These are phyloP conservation scores for Listrodromus nycthemerus DNA, from an alignment of 2,888 invertebrate species.

Conservation along the genomic window DNA sequence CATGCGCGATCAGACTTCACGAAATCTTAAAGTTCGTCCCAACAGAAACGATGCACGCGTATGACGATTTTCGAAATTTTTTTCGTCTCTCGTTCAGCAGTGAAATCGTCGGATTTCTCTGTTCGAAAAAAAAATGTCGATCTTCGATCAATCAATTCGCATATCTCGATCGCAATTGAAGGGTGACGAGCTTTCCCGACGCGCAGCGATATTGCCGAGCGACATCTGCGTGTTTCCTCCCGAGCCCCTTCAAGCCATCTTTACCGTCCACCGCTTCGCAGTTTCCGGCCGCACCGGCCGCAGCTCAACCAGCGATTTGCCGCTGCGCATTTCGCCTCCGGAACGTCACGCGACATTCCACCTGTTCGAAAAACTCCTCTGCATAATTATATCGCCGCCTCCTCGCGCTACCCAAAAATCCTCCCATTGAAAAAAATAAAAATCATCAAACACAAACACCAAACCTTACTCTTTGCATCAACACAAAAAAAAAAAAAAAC, in stretches of 20 bases:
- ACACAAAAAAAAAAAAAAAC: neutral
- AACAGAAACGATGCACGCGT: neutral
- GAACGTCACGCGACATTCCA: slow-evolving; percentile 61
- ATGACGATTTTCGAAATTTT: neutral
- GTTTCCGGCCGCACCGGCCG: slow-evolving; percentile 10
- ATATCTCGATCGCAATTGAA: neutral
- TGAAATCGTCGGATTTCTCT: neutral
- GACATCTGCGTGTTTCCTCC: slow-evolving; percentile 33
- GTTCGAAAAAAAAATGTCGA: neutral
- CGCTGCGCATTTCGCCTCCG: slow-evolving; percentile 29
- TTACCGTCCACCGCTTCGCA: neutral
- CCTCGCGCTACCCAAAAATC: neutral
- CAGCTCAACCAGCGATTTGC: slow-evolving; percentile 16
- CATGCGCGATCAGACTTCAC: neutral
- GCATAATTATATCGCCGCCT: neutral
- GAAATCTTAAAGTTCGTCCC: neutral
- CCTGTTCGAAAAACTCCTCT: slow-evolving; percentile 46
- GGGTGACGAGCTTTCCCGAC: neutral
- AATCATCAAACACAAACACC: neutral
- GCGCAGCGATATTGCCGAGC: neutral
- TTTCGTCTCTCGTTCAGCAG: neutral
- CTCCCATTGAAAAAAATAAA: neutral
- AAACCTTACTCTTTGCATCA: neutral
- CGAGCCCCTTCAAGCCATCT: neutral
- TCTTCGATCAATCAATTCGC: neutral